Percentiles rank a stretch among this genome's conserved stretches.
Conservation (phyloP, 2,888 invertebrate genomes). For the Mythimna ferrago region DNA sequence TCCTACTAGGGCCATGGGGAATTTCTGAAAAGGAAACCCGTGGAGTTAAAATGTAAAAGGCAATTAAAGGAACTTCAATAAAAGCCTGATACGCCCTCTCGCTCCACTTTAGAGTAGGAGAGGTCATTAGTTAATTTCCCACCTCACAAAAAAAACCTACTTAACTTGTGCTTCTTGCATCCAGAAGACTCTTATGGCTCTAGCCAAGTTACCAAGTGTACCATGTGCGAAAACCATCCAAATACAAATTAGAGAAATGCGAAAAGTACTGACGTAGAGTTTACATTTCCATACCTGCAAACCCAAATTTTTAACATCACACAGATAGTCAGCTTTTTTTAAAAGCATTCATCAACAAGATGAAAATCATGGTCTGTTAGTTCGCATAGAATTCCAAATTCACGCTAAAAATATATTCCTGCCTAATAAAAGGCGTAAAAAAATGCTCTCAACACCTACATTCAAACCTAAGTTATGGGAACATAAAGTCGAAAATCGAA, state of each 20-base stretch:
- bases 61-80: too few species aligned
- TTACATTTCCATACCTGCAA: constrained; percentile 28
- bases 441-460: constrained; percentile 43
- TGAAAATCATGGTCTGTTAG: constrained; percentile 74
- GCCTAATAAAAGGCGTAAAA: constrained; percentile 59
- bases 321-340: constrained; percentile 46
- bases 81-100: too few species aligned
- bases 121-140: too few species aligned
- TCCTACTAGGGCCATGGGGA: too few species aligned
- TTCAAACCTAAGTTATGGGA: constrained; percentile 51
- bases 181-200: neutral
- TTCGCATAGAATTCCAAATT: constrained; percentile 69
- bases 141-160: too few species aligned
- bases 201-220: neutral
- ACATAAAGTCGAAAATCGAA: constrained; percentile 65
- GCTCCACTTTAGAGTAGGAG: too few species aligned
- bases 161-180: neutral
- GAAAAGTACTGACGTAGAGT: constrained; percentile 13
- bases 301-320: constrained; percentile 47
- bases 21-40: too few species aligned
- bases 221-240: neutral
- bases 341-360: constrained; percentile 73
- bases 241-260: neutral
- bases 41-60: too few species aligned
- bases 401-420: constrained; percentile 63